These are phyloP conservation scores for Sinohyriopsis cumingii DNA, from an alignment of 2,888 invertebrate species.

Conservation along the genomic window DNA sequence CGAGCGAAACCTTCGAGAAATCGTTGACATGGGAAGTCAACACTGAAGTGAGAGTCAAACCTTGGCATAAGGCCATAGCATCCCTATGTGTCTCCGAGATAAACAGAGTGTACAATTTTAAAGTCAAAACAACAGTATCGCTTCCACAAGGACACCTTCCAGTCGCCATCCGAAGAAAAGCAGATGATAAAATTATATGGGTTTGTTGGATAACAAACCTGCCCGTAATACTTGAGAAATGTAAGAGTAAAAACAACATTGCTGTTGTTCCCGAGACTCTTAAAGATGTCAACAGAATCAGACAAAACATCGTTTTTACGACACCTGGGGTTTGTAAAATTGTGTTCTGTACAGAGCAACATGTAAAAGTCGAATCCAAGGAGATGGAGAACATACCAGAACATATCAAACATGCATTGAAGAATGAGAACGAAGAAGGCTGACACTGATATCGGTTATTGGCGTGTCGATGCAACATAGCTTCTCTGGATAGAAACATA, in stretches of 20 bases:
- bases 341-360: slow-evolving; percentile 38
- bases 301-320: slow-evolving; percentile 22
- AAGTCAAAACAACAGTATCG: slow-evolving; percentile 36
- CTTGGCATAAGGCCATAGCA: slow-evolving; percentile 33
- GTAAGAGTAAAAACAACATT: slow-evolving; percentile 6
- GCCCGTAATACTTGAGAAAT: slow-evolving; percentile 22
- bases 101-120: slow-evolving; percentile 30
- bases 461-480: too few species aligned
- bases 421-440: too few species aligned
- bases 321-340: slow-evolving; percentile 37
- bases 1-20: slow-evolving; percentile 34
- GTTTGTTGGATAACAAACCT: slow-evolving; percentile 29
- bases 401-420: too few species aligned
- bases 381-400: too few species aligned
- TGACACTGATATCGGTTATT: too few species aligned
- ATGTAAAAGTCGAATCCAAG: slow-evolving; percentile 31
- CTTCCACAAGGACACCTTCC: slow-evolving; percentile 33
- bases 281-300: background rate
- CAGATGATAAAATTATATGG: slow-evolving; percentile 29
- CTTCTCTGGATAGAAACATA: too few species aligned
- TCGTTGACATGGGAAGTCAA: slow-evolving; percentile 39
- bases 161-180: slow-evolving; percentile 26
- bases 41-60: slow-evolving; percentile 35
- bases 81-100: slow-evolving; percentile 32
- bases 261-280: background rate